Evolutionary conservation across 2,797 vertebrate genomes (phyloP).

Genomic region (Tenualosa thibaudeaui): DNA sequence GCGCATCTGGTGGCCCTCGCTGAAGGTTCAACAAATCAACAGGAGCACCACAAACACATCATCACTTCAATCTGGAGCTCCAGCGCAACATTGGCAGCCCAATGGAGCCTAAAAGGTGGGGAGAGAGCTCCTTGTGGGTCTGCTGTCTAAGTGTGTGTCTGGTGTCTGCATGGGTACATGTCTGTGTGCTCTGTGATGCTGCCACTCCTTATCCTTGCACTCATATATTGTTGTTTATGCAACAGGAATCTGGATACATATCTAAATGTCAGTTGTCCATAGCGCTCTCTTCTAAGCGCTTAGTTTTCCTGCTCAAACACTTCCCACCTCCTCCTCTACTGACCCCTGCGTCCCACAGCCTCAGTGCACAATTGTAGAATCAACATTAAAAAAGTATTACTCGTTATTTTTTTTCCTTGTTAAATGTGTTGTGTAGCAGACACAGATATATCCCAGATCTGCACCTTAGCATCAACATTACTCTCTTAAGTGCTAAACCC

Average conservation of each 20-base stretch:
- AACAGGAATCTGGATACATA: too few species aligned
- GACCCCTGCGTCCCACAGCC: neutral
- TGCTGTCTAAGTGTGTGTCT: neutral
- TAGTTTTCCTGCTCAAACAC: neutral
- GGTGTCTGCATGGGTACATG: neutral
- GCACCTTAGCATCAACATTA: too few species aligned
- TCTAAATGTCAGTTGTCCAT: conserved; percentile 56
- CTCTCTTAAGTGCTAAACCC: too few species aligned
- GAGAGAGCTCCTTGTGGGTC: neutral
- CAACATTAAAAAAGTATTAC: too few species aligned
- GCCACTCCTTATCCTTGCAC: neutral
- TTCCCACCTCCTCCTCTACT: neutral
- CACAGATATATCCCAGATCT: neutral
- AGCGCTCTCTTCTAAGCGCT: conserved; percentile 80
- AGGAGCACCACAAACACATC: conserved; percentile 89
- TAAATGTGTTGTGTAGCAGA: neutral
- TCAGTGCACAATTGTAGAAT: too few species aligned
- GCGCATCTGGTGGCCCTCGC: conserved; percentile 82
- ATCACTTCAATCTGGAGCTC: conserved; percentile 90
- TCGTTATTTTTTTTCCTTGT: neutral
- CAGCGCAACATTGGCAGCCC: conserved; percentile 88
- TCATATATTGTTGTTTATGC: neutral
- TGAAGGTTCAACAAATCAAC: conserved; percentile 90
- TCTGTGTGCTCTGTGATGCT: neutral
- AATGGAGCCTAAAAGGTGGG: conserved; percentile 71